Conservation (phyloP, 1,140 invertebrate genomes). For the Atta colombica region DNA sequence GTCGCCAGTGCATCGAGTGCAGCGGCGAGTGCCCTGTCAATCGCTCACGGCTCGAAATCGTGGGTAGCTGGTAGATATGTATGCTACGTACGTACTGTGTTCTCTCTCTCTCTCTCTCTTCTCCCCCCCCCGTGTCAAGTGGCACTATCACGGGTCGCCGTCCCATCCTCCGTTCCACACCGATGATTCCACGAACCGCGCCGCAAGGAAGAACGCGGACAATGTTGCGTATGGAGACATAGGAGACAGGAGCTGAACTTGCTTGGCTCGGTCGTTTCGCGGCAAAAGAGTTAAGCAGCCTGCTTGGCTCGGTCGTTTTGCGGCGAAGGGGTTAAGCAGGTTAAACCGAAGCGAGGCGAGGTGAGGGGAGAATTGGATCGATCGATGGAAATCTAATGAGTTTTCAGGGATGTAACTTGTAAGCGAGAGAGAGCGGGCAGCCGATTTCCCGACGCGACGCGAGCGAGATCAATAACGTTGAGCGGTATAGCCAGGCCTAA, state of each 20-base stretch:
- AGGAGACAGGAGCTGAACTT: neutral
- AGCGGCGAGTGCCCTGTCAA: slow-evolving; percentile 68
- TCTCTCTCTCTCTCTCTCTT: no score
- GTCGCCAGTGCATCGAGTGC: slow-evolving; percentile 68
- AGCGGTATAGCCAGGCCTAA: no score
- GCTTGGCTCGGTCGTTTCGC: neutral
- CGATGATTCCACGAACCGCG: slow-evolving; percentile 9
- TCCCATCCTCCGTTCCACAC: neutral
- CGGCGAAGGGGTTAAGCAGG: neutral
- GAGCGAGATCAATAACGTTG: slow-evolving; percentile 21
- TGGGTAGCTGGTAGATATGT: neutral
- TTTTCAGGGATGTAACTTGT: slow-evolving; percentile 14
- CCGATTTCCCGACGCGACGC: slow-evolving; percentile 20
- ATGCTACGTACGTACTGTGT: no score
- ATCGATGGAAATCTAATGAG: slow-evolving; percentile 35
- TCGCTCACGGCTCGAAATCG: slow-evolving; percentile 50
- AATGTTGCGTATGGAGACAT: neutral
- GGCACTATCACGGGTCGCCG: no score
- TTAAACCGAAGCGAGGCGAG: neutral
- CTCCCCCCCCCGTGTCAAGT: no score
- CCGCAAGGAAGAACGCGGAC: slow-evolving; percentile 42
- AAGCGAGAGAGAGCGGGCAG: no score
- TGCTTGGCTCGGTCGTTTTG: neutral
- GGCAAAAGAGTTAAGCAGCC: neutral
- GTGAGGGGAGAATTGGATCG: neutral